phyloP scores from a whole-genome alignment of 2,113 vertebrate genomes.

The Pandion haliaetus region DNA sequence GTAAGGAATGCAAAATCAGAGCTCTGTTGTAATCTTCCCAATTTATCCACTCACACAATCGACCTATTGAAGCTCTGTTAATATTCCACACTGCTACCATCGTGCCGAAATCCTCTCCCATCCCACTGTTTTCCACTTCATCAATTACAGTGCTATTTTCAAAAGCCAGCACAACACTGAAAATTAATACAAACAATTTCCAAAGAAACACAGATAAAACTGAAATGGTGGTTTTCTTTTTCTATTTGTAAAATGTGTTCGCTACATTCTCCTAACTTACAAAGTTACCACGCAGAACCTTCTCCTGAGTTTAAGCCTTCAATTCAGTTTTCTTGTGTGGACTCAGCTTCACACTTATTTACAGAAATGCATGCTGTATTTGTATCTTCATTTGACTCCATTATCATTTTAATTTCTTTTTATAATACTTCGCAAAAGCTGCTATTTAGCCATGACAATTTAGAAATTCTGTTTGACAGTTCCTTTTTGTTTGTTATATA shows the following conservation, averaged over 20 bases:
- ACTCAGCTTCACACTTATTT: not conserved
- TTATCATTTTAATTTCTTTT: slow-evolving; percentile 38
- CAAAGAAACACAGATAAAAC: not conserved
- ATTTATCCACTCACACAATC: not conserved
- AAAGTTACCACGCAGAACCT: not conserved
- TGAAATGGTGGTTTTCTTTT: not conserved
- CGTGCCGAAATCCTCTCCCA: not conserved
- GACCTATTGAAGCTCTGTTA: not conserved
- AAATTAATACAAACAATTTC: not conserved
- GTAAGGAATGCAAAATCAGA: not conserved
- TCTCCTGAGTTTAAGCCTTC: not conserved
- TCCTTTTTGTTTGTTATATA: slow-evolving; percentile 33
- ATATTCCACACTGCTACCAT: not conserved
- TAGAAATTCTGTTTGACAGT: slow-evolving; percentile 35
- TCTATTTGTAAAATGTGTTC: not conserved
- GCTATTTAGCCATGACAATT: slow-evolving; percentile 28
- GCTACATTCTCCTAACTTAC: not conserved
- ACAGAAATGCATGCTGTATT: not conserved
- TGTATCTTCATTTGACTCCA: slow-evolving; percentile 6
- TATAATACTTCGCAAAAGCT: slow-evolving; percentile 9
- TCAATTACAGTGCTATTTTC: not conserved
- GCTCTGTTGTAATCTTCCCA: not conserved
- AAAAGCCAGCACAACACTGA: not conserved
- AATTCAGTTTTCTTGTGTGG: not conserved
- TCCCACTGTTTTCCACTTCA: not conserved